These are phyloP conservation scores for Huso huso DNA, from an alignment of 2,797 vertebrate species.

Conservation along the genomic window DNA sequence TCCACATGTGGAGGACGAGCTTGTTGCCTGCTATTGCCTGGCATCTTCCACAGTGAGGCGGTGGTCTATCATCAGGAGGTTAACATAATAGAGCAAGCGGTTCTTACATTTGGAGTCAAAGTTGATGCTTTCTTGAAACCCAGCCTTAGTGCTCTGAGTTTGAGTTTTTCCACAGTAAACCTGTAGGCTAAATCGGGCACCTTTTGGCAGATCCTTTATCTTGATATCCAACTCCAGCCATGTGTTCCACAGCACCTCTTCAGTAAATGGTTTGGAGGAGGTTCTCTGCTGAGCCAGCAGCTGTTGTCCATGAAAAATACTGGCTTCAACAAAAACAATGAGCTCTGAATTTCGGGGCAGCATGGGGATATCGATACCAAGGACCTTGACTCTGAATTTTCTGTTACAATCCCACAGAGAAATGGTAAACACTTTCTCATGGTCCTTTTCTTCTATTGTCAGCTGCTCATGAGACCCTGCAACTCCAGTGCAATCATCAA, in stretches of 20 bases:
- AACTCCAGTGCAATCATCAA: conserved; percentile 91
- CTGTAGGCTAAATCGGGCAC: conserved; percentile 87
- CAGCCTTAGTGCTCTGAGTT: conserved; percentile 53
- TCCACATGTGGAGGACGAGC: conserved; percentile 66
- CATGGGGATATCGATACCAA: conserved; percentile 86
- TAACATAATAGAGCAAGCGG: conserved; percentile 91
- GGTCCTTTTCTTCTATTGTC: conserved; percentile 89
- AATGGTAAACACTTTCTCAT: conserved; percentile 89
- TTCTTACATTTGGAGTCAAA: conserved; percentile 74
- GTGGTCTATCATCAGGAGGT: conserved; percentile 89
- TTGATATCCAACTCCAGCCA: conserved; percentile 94
- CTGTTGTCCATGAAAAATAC: conserved; percentile 92
- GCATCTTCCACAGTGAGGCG: conserved; percentile 73
- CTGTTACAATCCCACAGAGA: conserved; percentile 96
- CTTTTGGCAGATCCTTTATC: conserved; percentile 91
- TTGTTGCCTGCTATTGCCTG: too few species aligned
- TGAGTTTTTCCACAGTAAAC: conserved; percentile 82
- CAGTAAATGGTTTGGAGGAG: conserved; percentile 77
- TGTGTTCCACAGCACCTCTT: conserved; percentile 91
- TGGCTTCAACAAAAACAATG: conserved; percentile 87
- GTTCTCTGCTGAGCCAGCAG: conserved; percentile 86
- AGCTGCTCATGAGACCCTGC: conserved; percentile 90
- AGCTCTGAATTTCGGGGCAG: conserved; percentile 82
- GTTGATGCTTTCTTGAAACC: conserved; percentile 53
- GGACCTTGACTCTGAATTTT: conserved; percentile 87